Conservation (phyloP, 2,797 vertebrate species). For the Sebastes hopkinsi region DNA sequence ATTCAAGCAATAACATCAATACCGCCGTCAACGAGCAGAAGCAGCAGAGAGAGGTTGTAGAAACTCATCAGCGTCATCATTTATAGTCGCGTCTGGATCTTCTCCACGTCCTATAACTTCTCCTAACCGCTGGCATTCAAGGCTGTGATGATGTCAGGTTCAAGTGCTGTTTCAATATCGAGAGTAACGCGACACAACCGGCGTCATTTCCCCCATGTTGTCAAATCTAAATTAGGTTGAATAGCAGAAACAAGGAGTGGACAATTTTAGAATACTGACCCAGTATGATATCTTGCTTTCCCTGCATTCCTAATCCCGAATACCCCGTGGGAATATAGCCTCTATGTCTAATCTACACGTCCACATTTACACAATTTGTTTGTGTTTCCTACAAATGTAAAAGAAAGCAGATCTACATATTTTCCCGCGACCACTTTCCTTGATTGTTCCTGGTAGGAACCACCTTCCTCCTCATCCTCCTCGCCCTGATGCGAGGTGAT, state of each 20-base stretch:
- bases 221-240: background rate
- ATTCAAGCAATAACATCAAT: constrained; percentile 28
- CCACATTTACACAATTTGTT: background rate
- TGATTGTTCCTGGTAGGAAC: constrained; percentile 42
- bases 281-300: background rate
- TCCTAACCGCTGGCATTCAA: background rate
- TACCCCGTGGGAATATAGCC: too few species aligned
- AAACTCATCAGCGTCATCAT: constrained; percentile 64
- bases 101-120: background rate
- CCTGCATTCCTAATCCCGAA: background rate
- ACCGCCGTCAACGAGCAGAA: background rate
- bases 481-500: constrained; percentile 60
- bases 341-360: background rate
- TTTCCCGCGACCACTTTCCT: background rate
- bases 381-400: background rate
- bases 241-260: too few species aligned
- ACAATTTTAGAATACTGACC: background rate
- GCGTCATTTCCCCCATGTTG: background rate
- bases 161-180: background rate
- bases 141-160: constrained; percentile 1
- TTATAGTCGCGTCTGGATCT: constrained; percentile 9
- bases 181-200: background rate
- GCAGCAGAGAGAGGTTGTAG: constrained; percentile 39
- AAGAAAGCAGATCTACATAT: background rate
- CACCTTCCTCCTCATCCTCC: constrained; percentile 50